A percentile compares a stretch with the other conserved stretches of the same genome.
phyloP scores from a whole-genome alignment of 2,113 vertebrate genomes.

The Turnix velox region DNA sequence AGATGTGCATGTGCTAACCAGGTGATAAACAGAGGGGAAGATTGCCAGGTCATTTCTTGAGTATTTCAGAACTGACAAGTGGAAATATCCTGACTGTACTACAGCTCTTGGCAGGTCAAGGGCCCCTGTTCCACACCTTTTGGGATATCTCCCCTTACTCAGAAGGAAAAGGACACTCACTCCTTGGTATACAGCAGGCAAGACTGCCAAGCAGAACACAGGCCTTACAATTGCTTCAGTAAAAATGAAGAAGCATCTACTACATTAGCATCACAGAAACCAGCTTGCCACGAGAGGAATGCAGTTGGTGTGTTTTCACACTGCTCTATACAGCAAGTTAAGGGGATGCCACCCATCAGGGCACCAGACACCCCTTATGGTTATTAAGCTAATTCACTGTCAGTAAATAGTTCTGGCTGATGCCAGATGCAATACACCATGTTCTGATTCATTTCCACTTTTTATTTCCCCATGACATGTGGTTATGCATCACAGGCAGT shows the following conservation, averaged over 20 bases:
- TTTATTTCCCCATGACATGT: not conserved
- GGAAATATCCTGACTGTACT: not conserved
- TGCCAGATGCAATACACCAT: fast-evolving
- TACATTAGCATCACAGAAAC: fast-evolving
- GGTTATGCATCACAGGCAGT: not conserved
- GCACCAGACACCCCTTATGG: not conserved
- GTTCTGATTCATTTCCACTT: not conserved
- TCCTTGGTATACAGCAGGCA: not conserved
- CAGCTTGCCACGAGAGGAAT: not conserved
- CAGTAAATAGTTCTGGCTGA: not conserved
- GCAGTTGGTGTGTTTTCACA: not conserved
- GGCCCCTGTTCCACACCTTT: not conserved
- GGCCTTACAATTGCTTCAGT: not conserved
- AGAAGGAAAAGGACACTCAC: not conserved
- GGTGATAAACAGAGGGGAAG: not conserved
- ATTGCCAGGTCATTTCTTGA: not conserved
- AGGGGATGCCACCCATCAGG: not conserved
- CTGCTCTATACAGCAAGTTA: not conserved
- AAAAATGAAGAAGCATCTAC: fast-evolving
- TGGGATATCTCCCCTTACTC: not conserved
- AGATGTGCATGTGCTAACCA: not conserved
- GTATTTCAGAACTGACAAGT: not conserved
- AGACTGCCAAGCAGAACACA: not conserved
- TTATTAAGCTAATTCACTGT: not conserved
- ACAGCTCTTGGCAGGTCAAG: not conserved